A percentile compares a stretch with the other conserved stretches of the same genome.
Conservation (phyloP, 2,797 vertebrate species). For the Sebastes minor region DNA sequence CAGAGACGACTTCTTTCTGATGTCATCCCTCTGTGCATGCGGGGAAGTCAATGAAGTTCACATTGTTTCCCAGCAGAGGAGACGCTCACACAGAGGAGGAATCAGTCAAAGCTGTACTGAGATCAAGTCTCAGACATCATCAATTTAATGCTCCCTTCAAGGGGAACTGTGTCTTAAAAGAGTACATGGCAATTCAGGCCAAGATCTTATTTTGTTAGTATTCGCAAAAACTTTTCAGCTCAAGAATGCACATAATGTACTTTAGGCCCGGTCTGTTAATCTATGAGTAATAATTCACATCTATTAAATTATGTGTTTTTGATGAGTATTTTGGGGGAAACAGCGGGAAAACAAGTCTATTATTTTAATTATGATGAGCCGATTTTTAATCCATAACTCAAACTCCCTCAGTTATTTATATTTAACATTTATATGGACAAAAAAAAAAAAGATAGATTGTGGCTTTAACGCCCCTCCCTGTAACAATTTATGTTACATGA, state of each 20-base stretch:
- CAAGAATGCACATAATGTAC: background rate
- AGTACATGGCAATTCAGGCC: slow-evolving; percentile 32
- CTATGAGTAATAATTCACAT: background rate
- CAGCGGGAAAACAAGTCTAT: background rate
- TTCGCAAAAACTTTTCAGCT: slow-evolving; percentile 43
- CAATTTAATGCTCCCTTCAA: slow-evolving; percentile 48
- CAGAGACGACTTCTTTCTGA: slow-evolving; percentile 77
- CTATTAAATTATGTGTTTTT: background rate
- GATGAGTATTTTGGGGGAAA: background rate
- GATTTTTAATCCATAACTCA: slow-evolving; percentile 22
- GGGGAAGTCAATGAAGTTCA: slow-evolving; percentile 64
- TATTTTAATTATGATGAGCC: background rate
- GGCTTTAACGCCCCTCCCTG: slow-evolving; percentile 31
- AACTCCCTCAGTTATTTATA: slow-evolving; percentile 3
- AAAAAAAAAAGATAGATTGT: slow-evolving; percentile 7
- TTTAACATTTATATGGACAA: slow-evolving; percentile 25
- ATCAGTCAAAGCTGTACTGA: slow-evolving; percentile 55
- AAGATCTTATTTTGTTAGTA: slow-evolving; percentile 36
- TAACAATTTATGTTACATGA: slow-evolving; percentile 52
- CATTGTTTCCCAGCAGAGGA: slow-evolving; percentile 61
- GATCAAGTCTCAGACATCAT: slow-evolving; percentile 55
- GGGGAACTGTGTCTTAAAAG: slow-evolving; percentile 35
- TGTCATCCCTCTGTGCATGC: slow-evolving; percentile 59
- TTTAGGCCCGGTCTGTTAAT: background rate
- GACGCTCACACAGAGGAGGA: slow-evolving; percentile 41